Conservation (phyloP, 2,888 invertebrate species). For the Scaptomyza caliginosa region DNA sequence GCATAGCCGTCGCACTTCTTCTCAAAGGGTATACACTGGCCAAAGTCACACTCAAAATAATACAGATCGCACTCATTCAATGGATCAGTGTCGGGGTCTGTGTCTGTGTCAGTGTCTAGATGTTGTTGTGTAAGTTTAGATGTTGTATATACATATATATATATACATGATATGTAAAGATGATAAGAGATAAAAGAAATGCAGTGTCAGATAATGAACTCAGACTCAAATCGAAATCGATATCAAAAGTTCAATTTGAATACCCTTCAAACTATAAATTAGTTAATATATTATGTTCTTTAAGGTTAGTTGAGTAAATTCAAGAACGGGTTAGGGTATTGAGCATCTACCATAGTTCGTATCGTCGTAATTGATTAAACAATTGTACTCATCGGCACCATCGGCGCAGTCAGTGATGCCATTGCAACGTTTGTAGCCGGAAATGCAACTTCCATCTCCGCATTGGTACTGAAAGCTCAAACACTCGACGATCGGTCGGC, state of each 20-base stretch:
- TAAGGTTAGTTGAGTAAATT: slow-evolving; percentile 9
- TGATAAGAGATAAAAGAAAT: slow-evolving; percentile 41
- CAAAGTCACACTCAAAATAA: slow-evolving; percentile 83
- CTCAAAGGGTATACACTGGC: slow-evolving; percentile 84
- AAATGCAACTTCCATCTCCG: slow-evolving; percentile 87
- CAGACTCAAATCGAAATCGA: background rate
- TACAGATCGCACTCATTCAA: slow-evolving; percentile 81
- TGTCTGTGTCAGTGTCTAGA: slow-evolving; percentile 50
- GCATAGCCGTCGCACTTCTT: slow-evolving; percentile 86
- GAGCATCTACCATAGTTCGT: slow-evolving; percentile 76
- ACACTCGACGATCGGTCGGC: slow-evolving; percentile 79
- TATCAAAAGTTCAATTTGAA: background rate
- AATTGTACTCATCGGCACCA: slow-evolving; percentile 87
- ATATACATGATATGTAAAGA: slow-evolving; percentile 16
- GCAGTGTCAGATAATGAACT: slow-evolving; percentile 6
- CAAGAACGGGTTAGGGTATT: background rate
- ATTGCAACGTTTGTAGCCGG: slow-evolving; percentile 86
- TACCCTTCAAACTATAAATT: background rate
- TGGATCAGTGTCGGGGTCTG: slow-evolving; percentile 54
- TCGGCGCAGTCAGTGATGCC: slow-evolving; percentile 85
- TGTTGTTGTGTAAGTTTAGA: slow-evolving; percentile 21
- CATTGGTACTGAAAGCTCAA: slow-evolving; percentile 86
- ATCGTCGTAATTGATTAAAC: slow-evolving; percentile 84
- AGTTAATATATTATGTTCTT: background rate
- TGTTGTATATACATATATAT: slow-evolving; percentile 1